Base-by-base conservation (phyloP, 2,888 invertebrate genomes). In the Amblyjoppa proteus region DNA sequence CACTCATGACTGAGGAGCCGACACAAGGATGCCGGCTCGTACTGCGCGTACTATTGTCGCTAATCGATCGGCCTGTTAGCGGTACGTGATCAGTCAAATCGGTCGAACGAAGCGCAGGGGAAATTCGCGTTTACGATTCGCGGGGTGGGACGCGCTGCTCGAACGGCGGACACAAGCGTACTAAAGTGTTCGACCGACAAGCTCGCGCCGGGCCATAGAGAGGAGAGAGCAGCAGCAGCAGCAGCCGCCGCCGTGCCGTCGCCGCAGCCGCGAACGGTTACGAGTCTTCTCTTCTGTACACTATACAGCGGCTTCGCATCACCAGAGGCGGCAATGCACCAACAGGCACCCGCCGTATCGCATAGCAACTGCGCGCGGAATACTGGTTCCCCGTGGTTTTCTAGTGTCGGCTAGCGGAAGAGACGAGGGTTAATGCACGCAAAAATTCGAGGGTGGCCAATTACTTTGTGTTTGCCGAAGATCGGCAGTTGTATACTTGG, bases 301-400 rank as follows among this genome's bases (percentile, higher is more conserved):
- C 56, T 25, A 25, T 7, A 25, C 56, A n/a, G 20, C 11, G 20
- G 53, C n/a, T 56, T 73, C 56, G 34, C 34, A 38, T 56, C 56
- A 56, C 56, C 56, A 56, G 56, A 7, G 11, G 25, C 25, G 56
- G 20, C 38, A 9, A 56, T 9, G 20, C 56, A 20, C 25, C 20
- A 20, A 56, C 56, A 56, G 56, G 56, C 56, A 7, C 56, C 56
- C 25, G 87, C 90, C 88, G 88, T 89, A 89, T 89, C 90, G 89
- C 90, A 90, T 90, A 89, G 90, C 90, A 90, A 90, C 90, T 86
- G 88, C 89, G 75, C 84, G 88, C 87, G 38, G 38, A 90, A 90
- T 28, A 86, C 45, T 74, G 20, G 56, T 73, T 74, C 74, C 38
- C 45, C 74, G 74, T 61, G 45, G 13, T 16, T 1, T 38, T 38